Conservation (phyloP, 2,113 vertebrate species). For the Tragulus kanchil region DNA sequence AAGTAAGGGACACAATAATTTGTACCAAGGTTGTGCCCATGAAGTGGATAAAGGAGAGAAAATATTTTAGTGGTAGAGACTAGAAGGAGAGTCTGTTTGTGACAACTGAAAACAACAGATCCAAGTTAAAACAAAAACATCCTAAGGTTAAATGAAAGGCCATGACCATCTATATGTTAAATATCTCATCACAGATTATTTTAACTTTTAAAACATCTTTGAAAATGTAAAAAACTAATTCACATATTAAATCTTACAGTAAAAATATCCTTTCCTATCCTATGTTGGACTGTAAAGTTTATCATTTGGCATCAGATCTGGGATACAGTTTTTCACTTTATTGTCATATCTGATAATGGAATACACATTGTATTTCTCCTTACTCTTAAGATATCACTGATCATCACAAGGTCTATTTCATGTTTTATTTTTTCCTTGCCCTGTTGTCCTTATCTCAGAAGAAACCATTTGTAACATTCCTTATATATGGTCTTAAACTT, state of each 20-base stretch:
- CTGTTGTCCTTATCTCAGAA: background rate
- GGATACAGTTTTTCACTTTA: background rate
- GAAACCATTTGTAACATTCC: background rate
- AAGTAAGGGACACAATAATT: background rate
- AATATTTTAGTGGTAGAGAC: background rate
- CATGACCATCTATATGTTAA: background rate
- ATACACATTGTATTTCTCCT: background rate
- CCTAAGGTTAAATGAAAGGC: background rate
- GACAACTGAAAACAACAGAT: background rate
- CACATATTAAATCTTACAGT: background rate
- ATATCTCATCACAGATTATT: background rate
- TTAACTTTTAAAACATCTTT: conserved; percentile 48
- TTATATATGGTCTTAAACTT: background rate
- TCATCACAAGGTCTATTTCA: background rate
- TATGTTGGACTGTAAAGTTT: background rate
- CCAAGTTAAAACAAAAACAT: background rate
- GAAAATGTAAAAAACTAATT: background rate
- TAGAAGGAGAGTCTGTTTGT: background rate
- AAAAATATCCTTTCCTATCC: background rate
- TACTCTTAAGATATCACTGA: background rate
- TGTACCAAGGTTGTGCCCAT: background rate
- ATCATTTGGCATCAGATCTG: background rate
- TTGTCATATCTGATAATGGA: background rate
- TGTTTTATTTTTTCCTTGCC: background rate
- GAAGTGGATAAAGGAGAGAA: background rate